phyloP scores from a whole-genome alignment of 2,113 vertebrate species.

The Silurus glanis region DNA sequence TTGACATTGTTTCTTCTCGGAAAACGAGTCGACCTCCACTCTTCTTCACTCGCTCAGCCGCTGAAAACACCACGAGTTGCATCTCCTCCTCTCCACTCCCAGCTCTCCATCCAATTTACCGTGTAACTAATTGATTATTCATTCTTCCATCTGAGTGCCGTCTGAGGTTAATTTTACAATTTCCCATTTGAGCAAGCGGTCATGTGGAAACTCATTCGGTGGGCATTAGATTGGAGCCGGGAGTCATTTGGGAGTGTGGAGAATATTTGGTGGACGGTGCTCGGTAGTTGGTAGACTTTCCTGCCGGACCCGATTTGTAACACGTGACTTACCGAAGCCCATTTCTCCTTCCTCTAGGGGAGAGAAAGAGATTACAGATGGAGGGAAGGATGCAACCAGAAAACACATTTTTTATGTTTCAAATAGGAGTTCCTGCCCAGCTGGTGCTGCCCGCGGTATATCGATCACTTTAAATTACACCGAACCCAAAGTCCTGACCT shows the following conservation, averaged over 20 bases:
- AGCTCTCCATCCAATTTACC: conserved; percentile 58
- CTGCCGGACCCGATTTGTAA: conserved; percentile 1
- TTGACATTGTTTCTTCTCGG: not conserved
- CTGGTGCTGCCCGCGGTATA: not conserved
- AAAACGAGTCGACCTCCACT: not conserved
- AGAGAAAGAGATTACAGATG: not conserved
- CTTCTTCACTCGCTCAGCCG: conserved; percentile 17
- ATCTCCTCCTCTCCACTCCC: not conserved
- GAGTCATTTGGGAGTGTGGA: conserved; percentile 53
- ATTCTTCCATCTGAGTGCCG: conserved; percentile 64
- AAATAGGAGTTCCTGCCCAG: not conserved
- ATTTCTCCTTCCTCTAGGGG: not conserved
- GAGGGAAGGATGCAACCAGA: not conserved
- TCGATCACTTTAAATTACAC: conserved; percentile 31
- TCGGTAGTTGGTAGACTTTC: not conserved
- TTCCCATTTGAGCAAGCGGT: conserved; percentile 54
- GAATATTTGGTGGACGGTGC: not conserved
- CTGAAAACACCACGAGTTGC: conserved; percentile 27
- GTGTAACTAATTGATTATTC: conserved; percentile 72
- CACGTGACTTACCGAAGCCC: not conserved
- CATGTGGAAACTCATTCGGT: conserved; percentile 58
- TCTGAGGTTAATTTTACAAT: conserved; percentile 67
- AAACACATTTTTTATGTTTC: not conserved
- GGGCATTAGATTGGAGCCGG: conserved; percentile 60
- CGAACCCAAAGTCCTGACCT: conserved; percentile 17